Base-by-base conservation (phyloP, 2,888 invertebrate genomes). In the Callyntrura guangdongensis region DNA sequence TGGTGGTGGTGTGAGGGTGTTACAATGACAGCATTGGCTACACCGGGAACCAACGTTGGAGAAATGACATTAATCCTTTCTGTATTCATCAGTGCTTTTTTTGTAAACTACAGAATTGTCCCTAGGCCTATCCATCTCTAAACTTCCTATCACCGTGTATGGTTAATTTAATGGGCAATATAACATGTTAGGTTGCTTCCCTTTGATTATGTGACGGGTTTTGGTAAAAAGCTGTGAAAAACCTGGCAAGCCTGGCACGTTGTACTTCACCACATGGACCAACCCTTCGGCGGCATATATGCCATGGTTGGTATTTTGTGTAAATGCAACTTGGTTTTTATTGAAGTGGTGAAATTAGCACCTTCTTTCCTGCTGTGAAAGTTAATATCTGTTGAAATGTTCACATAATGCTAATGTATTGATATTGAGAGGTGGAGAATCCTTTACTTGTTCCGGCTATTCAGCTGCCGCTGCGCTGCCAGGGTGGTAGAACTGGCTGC, bases 21-120 rank as follows among this genome's bases (percentile, higher is more conserved):
- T 74, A 49, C 25, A 64, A 45, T 82, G 82, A 77, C 53, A 82
- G 61, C 45, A 49, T 64, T 67, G 67, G n/a, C 27, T 79, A 11
- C n/a, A 11, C n/a, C 64, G 64, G 49, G 67, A 67, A 67, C 25
- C 67, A 25, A 11, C 20, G n/a, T n/a, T n/a, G n/a, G n/a, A 17
- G 2, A 47, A 83, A 49, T 83, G 67, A 83, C 47, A 64, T 64
- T 25, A 83, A 83, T 67, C 83, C 83, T 67, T 47, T 27, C 45
- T 49, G 67, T 49, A 83, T 67, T 83, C 47, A 67, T 83, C 67
- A 64, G 67, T 67, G 36, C 25, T 64, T 36, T 20, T 8, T 74
- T 27, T 79, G 56, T 56, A 49, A 20, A 74, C 74, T 74, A 56
- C 56, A n/a, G 36, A 6, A 25, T 36, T 27, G 56, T 56, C 4